Percentiles rank a stretch among this genome's conserved stretches.
phyloP scores from a whole-genome alignment of 2,797 vertebrate genomes.

The Hozukius guyotensis region DNA sequence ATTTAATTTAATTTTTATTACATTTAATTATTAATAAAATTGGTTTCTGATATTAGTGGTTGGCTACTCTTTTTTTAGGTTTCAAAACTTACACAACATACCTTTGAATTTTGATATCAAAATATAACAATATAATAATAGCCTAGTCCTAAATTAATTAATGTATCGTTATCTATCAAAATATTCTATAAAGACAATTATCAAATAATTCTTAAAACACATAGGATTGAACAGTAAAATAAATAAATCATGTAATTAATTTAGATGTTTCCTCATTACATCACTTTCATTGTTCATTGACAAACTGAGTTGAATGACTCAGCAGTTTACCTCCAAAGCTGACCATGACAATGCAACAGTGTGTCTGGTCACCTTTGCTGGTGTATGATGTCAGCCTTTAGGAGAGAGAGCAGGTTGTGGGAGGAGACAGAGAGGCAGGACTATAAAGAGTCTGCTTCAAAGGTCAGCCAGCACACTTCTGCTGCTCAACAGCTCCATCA shows the following conservation, averaged over 20 bases:
- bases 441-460: conserved; percentile 40
- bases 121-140: too few relatives aligned
- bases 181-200: background rate
- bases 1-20: background rate
- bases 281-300: background rate
- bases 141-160: background rate
- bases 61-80: background rate
- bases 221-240: background rate
- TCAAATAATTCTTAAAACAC: background rate
- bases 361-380: background rate
- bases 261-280: too few relatives aligned
- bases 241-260: background rate
- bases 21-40: too few relatives aligned
- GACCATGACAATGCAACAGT: accelerated
- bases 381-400: conserved; percentile 16
- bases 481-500: background rate
- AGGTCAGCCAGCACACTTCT: background rate
- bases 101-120: background rate
- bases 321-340: background rate
- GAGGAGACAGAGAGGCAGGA: conserved; percentile 22
- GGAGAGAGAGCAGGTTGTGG: background rate
- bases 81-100: background rate
- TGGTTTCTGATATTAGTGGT: background rate
- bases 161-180: background rate
- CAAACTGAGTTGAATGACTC: conserved; percentile 33